These are phyloP conservation scores for Drosophila nannoptera DNA, from an alignment of 1,140 invertebrate species.

Conservation along the genomic window DNA sequence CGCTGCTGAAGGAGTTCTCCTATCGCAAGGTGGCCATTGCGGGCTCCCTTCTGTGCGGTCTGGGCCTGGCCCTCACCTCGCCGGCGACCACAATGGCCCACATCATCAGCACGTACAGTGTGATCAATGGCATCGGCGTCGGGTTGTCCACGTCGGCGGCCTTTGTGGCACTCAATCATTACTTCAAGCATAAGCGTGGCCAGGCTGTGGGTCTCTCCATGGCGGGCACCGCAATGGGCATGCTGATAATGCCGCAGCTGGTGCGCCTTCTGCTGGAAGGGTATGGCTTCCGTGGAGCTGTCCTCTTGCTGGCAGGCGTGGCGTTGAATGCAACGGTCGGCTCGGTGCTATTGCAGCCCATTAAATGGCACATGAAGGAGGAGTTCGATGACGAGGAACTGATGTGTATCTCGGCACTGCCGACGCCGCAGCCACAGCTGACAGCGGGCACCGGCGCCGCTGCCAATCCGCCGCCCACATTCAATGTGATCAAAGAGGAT, in stretches of 20 bases:
- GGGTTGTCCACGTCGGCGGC: constrained; percentile 85
- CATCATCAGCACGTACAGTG: constrained; percentile 86
- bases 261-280: constrained; percentile 82
- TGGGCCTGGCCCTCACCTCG: constrained; percentile 84
- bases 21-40: constrained; percentile 86
- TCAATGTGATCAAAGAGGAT: constrained; percentile 78
- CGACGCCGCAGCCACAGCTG: constrained; percentile 62
- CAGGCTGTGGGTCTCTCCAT: constrained; percentile 88
- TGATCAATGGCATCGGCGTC: constrained; percentile 87
- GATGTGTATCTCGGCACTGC: constrained; percentile 78
- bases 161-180: constrained; percentile 87
- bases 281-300: constrained; percentile 83
- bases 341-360: constrained; percentile 84
- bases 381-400: constrained; percentile 82
- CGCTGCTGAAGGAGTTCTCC: constrained; percentile 85
- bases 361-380: constrained; percentile 83
- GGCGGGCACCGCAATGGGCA: constrained; percentile 87
- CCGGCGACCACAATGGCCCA: constrained; percentile 85
- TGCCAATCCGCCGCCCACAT: constrained; percentile 45
- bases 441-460: constrained; percentile 27
- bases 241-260: constrained; percentile 87
- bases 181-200: constrained; percentile 86
- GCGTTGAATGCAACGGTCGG: constrained; percentile 85
- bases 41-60: constrained; percentile 83
- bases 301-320: constrained; percentile 84